Percentiles rank a stretch among this genome's conserved stretches.
Conservation (phyloP, 2,797 vertebrate genomes). For the Chelidonichthys spinosus region DNA sequence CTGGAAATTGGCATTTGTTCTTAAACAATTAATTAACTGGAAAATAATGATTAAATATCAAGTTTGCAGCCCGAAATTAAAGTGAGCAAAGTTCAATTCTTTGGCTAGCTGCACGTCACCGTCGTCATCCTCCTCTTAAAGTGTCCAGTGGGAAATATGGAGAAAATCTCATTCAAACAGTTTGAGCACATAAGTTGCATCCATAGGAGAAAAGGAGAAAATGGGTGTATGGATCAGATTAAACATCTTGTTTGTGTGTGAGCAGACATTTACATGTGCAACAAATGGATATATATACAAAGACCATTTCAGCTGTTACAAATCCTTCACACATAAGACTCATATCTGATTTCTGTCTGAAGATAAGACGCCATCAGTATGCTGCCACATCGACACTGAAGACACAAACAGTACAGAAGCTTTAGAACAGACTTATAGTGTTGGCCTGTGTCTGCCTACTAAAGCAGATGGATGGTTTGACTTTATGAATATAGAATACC, state of each 20-base stretch:
- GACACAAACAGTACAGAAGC: slow-evolving; percentile 43
- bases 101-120: slow-evolving; percentile 20
- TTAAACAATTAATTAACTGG: not conserved
- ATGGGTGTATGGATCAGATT: slow-evolving; percentile 1
- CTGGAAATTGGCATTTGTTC: not conserved
- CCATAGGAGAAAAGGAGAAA: not conserved
- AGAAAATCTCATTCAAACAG: slow-evolving; percentile 2
- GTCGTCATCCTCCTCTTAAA: slow-evolving; percentile 7
- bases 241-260: slow-evolving; percentile 1
- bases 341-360: not conserved
- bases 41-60: not conserved
- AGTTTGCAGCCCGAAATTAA: not conserved
- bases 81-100: not conserved
- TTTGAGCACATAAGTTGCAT: slow-evolving; percentile 1
- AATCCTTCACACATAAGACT: slow-evolving; percentile 32
- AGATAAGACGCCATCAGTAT: not conserved
- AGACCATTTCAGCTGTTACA: not conserved
- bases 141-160: slow-evolving; percentile 20
- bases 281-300: slow-evolving; percentile 25
- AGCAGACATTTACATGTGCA: slow-evolving; percentile 40
- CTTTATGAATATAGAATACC: not conserved
- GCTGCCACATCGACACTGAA: slow-evolving; percentile 39
- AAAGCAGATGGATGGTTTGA: not conserved
- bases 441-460: not conserved
- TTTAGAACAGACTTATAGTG: slow-evolving; percentile 18